Percentiles rank a stretch among this genome's conserved stretches.
phyloP scores from a whole-genome alignment of 2,113 vertebrate species.

The Girardinichthys multiradiatus region DNA sequence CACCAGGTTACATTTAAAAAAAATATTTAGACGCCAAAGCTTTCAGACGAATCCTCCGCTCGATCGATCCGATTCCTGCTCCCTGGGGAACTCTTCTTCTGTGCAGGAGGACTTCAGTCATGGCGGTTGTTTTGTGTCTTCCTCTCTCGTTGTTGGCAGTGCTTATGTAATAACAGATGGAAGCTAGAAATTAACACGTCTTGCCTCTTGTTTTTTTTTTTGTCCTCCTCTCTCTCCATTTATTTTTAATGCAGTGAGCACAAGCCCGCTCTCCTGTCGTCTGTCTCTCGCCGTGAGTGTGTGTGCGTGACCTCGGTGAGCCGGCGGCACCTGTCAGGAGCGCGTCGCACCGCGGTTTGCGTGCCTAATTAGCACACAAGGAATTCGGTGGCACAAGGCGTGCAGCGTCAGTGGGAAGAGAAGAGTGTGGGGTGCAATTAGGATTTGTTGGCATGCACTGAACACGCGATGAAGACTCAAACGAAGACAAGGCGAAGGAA shows the following conservation, averaged over 20 bases:
- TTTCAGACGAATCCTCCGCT: slow-evolving; percentile 20
- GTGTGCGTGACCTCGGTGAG: slow-evolving; percentile 95
- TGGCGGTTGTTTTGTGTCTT: slow-evolving; percentile 36
- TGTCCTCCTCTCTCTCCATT: slow-evolving; percentile 86
- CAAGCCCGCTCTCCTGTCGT: slow-evolving; percentile 67
- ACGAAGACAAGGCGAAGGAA: slow-evolving; percentile 55
- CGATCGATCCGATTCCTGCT: slow-evolving; percentile 44
- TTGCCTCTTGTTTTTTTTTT: slow-evolving; percentile 86
- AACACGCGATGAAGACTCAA: slow-evolving; percentile 55
- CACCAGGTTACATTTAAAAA: slow-evolving; percentile 59
- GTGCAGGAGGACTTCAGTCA: slow-evolving; percentile 53
- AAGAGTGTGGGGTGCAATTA: slow-evolving; percentile 85
- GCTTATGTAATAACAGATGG: slow-evolving; percentile 99
- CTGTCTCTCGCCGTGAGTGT: slow-evolving; percentile 32
- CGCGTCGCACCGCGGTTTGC: slow-evolving; percentile 92
- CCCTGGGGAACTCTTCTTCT: slow-evolving; percentile 59
- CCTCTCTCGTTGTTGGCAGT: slow-evolving; percentile 91
- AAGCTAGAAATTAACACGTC: slow-evolving; percentile 99
- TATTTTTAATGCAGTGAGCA: slow-evolving; percentile 94
- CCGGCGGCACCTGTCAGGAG: slow-evolving; percentile 99
- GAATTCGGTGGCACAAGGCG: slow-evolving; percentile 85
- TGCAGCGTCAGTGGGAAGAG: slow-evolving; percentile 87
- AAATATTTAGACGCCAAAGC: slow-evolving; percentile 46
- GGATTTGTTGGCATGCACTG: slow-evolving; percentile 83
- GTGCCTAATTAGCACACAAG: slow-evolving; percentile 97